A percentile compares a stretch with the other conserved stretches of the same genome.
phyloP scores from a whole-genome alignment of 1,140 invertebrate species.

The Diachasma alloeum region DNA sequence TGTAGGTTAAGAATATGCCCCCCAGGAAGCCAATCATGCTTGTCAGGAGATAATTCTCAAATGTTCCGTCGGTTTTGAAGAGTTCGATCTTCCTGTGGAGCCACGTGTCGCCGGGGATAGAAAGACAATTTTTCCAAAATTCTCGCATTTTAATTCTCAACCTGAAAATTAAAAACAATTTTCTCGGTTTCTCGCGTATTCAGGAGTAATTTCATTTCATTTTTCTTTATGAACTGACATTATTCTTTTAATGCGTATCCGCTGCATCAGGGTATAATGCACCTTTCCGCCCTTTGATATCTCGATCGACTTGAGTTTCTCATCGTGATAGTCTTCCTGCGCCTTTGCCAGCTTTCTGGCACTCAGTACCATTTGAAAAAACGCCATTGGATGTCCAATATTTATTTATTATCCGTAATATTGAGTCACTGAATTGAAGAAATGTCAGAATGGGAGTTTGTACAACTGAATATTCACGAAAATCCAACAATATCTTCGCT shows the following conservation, averaged over 20 bases:
- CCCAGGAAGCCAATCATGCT: constrained; percentile 70
- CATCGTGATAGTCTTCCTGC: constrained; percentile 59
- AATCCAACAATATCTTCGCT: too few relatives aligned
- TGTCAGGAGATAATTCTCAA: constrained; percentile 70
- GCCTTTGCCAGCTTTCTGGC: constrained; percentile 60
- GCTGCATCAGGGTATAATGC: constrained; percentile 56
- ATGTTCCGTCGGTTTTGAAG: constrained; percentile 66
- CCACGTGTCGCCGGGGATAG: constrained; percentile 53
- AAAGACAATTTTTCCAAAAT: constrained; percentile 48
- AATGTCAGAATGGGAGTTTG: neutral
- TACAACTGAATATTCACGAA: too few relatives aligned
- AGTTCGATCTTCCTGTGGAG: constrained; percentile 57
- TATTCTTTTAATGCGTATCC: constrained; percentile 55
- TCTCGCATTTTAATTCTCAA: constrained; percentile 55
- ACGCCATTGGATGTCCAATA: constrained; percentile 45
- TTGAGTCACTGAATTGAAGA: neutral
- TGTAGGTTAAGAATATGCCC: constrained; percentile 71
- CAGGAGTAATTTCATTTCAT: neutral
- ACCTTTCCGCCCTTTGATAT: constrained; percentile 53
- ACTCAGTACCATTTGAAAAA: constrained; percentile 61
- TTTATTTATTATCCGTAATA: neutral
- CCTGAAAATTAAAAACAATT: constrained; percentile 31
- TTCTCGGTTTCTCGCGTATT: too few relatives aligned
- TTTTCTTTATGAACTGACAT: constrained; percentile 35
- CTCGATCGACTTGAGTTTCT: constrained; percentile 65